Base-by-base conservation (phyloP, 2,797 vertebrate genomes). In the Cynodonichthys magdalenae region DNA sequence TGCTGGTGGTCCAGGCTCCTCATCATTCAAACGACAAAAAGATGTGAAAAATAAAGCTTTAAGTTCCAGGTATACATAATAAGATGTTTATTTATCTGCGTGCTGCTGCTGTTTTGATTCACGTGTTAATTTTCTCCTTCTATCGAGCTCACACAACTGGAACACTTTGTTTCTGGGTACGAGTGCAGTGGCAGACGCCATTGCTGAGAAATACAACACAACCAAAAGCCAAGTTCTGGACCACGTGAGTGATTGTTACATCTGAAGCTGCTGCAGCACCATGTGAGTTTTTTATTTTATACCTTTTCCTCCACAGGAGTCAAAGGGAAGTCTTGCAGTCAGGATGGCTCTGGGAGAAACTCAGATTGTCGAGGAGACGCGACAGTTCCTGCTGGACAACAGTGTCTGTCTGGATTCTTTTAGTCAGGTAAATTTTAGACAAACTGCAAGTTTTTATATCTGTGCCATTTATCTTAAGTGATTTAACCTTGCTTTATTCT, bases 161-260 rank as follows among this genome's bases (percentile, higher is more conserved):
- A 99, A 99, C 79, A 79, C 94, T 0, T 80, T 99, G 62, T 99
- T 99, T 71, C 89, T 99, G 90, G 97, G 96, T 3, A 96, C 95
- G 0, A 99, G 94, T 0, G 94, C 97, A 0, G 96, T 99, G 72
- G 98, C 96, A 0, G 97, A 99, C 9, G 94, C 93, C 58, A 95
- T 99, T 1, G 97, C 98, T 42, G 93, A 96, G 71, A 99, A 96
- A 87, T 99, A 99, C 92, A 95, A 92, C 0, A 94, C 96, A 41
- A 93, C 94, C 50, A 99, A 99, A 91, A 97, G 95, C 87, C 92
- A 96, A 95, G 98, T 99, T 20, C 85, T 99, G 27, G 96, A 97
- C 87, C 94, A 97, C 0, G 98, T 99, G 86, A 96, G 97, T 94
- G 53, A 71, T 0, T 10, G 36, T 27, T 24, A 39, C 0, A 17